phyloP scores from a whole-genome alignment of 2,113 vertebrate genomes.

The Aramus guarauna region DNA sequence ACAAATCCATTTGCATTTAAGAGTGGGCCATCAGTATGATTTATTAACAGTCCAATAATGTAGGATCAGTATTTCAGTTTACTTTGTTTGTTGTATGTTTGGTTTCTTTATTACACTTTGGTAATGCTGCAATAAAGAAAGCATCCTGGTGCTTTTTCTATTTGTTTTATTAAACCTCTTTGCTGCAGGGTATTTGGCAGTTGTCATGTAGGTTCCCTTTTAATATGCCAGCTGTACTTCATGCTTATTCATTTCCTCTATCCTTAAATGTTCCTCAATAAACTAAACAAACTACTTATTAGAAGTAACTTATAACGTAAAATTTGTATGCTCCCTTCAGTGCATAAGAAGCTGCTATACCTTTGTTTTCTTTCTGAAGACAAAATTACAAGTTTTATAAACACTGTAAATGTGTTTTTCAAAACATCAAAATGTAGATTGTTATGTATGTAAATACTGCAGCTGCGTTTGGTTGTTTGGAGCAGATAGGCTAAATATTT shows the following conservation, averaged over 20 bases:
- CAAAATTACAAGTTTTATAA: neutral
- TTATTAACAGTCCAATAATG: slow-evolving; percentile 48
- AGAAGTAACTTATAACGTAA: slow-evolving; percentile 55
- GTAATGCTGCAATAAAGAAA: slow-evolving; percentile 67
- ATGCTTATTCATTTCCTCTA: slow-evolving; percentile 74
- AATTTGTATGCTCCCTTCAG: neutral
- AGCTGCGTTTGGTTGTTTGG: neutral
- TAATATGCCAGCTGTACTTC: slow-evolving; percentile 70
- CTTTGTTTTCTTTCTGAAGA: neutral
- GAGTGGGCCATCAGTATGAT: slow-evolving; percentile 16
- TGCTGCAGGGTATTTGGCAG: slow-evolving; percentile 65
- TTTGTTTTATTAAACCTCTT: slow-evolving; percentile 75
- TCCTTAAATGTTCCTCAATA: slow-evolving; percentile 68
- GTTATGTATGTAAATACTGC: accelerated
- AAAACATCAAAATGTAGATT: neutral
- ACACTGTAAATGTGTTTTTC: neutral
- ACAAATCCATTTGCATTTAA: slow-evolving; percentile 23
- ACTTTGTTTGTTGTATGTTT: slow-evolving; percentile 56
- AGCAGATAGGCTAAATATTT: neutral
- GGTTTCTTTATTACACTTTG: slow-evolving; percentile 48
- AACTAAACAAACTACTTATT: slow-evolving; percentile 68
- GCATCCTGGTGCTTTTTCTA: slow-evolving; percentile 70
- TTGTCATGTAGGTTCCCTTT: slow-evolving; percentile 71
- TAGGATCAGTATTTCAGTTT: slow-evolving; percentile 55
- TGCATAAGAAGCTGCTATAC: neutral